These are phyloP conservation scores for Pseudorhiza aurosa DNA, from an alignment of 30 jellyfish, hydroid and myxozoan genomes.

Conservation along the genomic window DNA sequence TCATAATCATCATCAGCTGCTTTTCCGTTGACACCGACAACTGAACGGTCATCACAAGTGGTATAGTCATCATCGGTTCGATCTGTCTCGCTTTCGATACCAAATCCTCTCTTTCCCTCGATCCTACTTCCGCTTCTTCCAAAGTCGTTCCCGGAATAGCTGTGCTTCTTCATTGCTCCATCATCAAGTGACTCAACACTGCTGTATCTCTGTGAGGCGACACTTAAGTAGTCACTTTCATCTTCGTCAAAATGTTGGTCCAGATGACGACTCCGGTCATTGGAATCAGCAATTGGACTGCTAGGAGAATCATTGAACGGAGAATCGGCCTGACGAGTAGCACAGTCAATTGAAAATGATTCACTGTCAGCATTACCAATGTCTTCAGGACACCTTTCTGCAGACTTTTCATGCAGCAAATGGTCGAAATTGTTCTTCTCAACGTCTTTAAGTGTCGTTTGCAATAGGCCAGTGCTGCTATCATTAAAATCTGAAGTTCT, in stretches of 20 bases:
- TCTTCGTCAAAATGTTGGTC: conserved; percentile 22
- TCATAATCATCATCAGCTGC: neutral
- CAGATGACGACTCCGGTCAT: no score
- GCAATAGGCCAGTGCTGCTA: no score
- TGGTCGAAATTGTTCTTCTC: no score
- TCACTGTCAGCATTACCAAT: no score
- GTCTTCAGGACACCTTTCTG: no score
- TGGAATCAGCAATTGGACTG: no score
- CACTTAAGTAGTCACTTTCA: conserved; percentile 53
- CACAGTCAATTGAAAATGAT: no score
- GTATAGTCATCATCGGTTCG: conserved; percentile 51
- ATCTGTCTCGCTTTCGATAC: conserved; percentile 45
- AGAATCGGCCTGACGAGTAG: no score
- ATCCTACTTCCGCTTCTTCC: neutral
- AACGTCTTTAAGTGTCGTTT: no score
- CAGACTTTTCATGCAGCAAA: no score
- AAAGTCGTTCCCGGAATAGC: neutral
- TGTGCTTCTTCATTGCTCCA: neutral
- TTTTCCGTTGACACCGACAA: neutral
- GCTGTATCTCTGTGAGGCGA: conserved; percentile 14
- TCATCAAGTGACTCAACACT: conserved; percentile 38
- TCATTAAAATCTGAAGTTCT: no score
- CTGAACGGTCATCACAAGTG: conserved; percentile 56
- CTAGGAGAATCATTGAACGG: no score
- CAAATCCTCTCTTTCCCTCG: neutral